A percentile compares a stretch with the other conserved stretches of the same genome.
phyloP scores from a whole-genome alignment of 2,888 invertebrate genomes.

The Tortricodes alternella region DNA sequence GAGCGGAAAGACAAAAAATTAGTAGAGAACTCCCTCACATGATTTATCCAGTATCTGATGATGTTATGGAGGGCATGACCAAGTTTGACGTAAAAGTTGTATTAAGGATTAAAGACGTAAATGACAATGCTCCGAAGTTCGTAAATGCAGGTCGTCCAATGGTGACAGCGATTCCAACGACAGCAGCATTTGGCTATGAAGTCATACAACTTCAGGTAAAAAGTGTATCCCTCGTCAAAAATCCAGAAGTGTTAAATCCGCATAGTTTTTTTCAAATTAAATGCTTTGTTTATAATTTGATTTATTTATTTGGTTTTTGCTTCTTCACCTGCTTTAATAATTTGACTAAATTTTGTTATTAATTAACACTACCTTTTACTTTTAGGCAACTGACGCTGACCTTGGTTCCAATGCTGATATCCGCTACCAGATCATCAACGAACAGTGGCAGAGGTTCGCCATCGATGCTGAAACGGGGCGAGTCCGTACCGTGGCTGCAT shows the following conservation, averaged over 20 bases:
- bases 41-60: constrained; percentile 89
- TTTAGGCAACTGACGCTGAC: constrained; percentile 89
- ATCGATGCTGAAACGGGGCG: constrained; percentile 90
- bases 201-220: constrained; percentile 89
- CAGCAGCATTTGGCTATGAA: constrained; percentile 91
- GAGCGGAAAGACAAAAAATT: constrained; percentile 80
- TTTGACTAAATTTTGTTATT: neutral
- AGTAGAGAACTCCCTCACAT: constrained; percentile 88
- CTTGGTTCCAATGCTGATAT: constrained; percentile 89
- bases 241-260: too few species aligned
- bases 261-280: too few species aligned
- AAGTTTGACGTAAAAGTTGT: constrained; percentile 91
- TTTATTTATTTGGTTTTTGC: too few species aligned
- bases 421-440: constrained; percentile 90
- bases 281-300: too few species aligned
- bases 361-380: neutral
- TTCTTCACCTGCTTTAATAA: too few species aligned
- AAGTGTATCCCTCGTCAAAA: neutral
- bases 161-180: constrained; percentile 91
- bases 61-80: constrained; percentile 87
- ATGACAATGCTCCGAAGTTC: constrained; percentile 92
- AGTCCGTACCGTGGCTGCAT: constrained; percentile 87
- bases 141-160: constrained; percentile 88
- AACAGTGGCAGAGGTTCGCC: constrained; percentile 88
- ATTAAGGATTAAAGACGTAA: constrained; percentile 89